Conservation (phyloP, 2,113 vertebrate genomes). For the Nothocercus nigrocapillus region DNA sequence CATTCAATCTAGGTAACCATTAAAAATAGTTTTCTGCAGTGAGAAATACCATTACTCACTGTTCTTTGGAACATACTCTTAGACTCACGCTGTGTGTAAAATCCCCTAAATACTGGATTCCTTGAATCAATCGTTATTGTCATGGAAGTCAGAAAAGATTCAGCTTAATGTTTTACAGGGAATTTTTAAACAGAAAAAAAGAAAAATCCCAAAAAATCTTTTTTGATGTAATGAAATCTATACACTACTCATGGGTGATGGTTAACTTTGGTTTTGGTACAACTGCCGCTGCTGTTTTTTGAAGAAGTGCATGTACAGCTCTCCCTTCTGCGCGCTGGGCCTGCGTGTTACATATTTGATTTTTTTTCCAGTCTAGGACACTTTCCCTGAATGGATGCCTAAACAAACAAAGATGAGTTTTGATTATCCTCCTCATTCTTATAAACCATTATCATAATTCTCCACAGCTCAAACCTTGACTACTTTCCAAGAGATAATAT, state of each 20-base stretch:
- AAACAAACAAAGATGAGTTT: slow-evolving; percentile 62
- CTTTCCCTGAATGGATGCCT: slow-evolving; percentile 34
- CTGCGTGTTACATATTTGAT: slow-evolving; percentile 38
- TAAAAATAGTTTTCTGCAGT: not conserved
- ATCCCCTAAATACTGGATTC: not conserved
- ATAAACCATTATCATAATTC: slow-evolving; percentile 49
- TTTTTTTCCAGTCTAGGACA: not conserved
- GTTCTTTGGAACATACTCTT: not conserved
- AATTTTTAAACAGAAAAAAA: not conserved
- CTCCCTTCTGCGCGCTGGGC: not conserved
- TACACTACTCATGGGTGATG: not conserved
- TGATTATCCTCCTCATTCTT: slow-evolving; percentile 19
- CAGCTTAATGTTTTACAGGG: not conserved
- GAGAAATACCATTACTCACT: not conserved
- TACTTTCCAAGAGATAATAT: slow-evolving; percentile 51
- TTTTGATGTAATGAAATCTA: not conserved
- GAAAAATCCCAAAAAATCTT: not conserved
- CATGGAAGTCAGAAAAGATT: not conserved
- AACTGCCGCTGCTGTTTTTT: not conserved
- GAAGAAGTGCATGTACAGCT: slow-evolving; percentile 8
- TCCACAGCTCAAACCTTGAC: slow-evolving; percentile 22
- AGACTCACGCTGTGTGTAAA: not conserved
- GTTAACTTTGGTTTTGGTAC: not conserved
- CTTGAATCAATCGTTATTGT: not conserved
- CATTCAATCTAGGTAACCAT: not conserved